phyloP scores from a whole-genome alignment of 2,797 vertebrate genomes.

The Enteromius treurensis region DNA sequence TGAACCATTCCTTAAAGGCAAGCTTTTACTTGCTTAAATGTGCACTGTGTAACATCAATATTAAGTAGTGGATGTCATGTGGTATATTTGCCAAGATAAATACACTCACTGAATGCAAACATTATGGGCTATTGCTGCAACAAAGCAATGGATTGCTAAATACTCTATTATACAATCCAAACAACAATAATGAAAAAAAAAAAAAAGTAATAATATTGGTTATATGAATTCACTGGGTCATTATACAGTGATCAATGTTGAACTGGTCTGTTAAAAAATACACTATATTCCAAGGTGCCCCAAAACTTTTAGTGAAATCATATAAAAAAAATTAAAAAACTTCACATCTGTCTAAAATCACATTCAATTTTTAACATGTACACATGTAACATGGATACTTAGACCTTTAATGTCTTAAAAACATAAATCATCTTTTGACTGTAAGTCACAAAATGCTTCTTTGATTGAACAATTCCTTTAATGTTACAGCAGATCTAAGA shows the following conservation, averaged over 20 bases:
- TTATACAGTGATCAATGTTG: background rate
- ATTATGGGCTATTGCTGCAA: slow-evolving; percentile 3
- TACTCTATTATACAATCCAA: background rate
- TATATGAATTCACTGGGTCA: background rate
- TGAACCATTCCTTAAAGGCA: background rate
- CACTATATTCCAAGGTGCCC: background rate
- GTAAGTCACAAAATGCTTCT: background rate
- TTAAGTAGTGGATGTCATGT: background rate
- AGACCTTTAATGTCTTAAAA: background rate
- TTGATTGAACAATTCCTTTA: background rate
- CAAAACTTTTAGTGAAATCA: background rate
- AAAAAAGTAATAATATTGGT: background rate
- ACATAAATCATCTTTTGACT: background rate
- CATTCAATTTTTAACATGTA: background rate
- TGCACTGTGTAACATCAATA: background rate
- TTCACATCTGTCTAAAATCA: background rate
- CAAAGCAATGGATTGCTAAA: background rate
- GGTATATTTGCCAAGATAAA: background rate
- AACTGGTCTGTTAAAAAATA: background rate
- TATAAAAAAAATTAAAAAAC: no score
- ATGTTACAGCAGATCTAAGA: background rate
- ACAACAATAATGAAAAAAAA: background rate
- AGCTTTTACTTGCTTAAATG: slow-evolving; percentile 10
- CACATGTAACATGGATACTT: no score
- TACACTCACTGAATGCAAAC: background rate